Conservation (phyloP, 1,140 invertebrate genomes). For the Bombus sibiricus region DNA sequence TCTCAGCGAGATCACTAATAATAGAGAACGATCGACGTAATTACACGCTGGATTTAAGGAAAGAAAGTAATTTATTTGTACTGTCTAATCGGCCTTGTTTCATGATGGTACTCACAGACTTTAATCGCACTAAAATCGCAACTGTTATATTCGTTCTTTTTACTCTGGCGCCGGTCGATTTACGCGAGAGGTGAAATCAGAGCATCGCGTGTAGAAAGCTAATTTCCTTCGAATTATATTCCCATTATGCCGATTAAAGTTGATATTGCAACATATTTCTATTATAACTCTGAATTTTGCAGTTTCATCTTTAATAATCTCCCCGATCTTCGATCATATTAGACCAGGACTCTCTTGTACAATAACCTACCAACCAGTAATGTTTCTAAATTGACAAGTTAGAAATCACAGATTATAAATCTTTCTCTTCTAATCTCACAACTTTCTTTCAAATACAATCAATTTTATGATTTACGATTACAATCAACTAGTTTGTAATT, state of each 20-base stretch:
- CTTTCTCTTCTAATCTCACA: too few relatives aligned
- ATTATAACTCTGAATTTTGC: not conserved
- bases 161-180: not conserved
- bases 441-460: too few relatives aligned
- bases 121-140: not conserved
- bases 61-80: slow-evolving; percentile 3
- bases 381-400: too few relatives aligned
- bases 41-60: not conserved
- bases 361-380: too few relatives aligned
- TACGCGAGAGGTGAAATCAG: not conserved
- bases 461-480: too few relatives aligned
- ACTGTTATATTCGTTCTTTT: not conserved
- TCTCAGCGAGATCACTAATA: not conserved
- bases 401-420: too few relatives aligned
- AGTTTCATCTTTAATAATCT: not conserved
- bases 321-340: not conserved
- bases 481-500: too few relatives aligned
- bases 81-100: not conserved
- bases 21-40: not conserved
- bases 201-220: not conserved
- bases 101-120: not conserved
- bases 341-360: too few relatives aligned
- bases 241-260: not conserved
- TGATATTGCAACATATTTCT: not conserved
- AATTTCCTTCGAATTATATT: not conserved